Evolutionary conservation across 1,140 invertebrate genomes (phyloP).

Genomic region (Saccostrea cuccullata): DNA sequence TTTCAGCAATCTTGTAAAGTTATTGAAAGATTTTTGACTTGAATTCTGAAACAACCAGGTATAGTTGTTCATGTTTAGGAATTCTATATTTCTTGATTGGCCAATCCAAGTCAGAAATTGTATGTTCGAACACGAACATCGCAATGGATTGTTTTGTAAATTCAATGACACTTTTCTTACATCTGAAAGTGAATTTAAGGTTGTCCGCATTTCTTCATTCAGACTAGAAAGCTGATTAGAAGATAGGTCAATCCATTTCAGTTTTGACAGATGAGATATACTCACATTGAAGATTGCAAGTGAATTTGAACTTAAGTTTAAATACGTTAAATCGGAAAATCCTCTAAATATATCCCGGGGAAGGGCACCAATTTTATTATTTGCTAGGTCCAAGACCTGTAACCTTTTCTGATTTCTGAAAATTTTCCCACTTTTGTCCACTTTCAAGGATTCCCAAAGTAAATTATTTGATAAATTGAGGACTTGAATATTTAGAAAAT

Average conservation of each 20-base stretch:
- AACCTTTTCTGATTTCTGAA: constrained; percentile 13
- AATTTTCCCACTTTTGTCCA: constrained; percentile 37
- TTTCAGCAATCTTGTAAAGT: background rate
- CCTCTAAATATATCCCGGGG: background rate
- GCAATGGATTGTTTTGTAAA: background rate
- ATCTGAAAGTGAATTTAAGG: background rate
- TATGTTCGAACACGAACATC: background rate
- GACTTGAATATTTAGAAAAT: background rate
- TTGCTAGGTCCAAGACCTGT: constrained; percentile 21
- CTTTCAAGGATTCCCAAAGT: constrained; percentile 36
- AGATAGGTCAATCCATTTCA: constrained; percentile 52
- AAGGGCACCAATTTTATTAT: constrained; percentile 39
- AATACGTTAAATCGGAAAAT: background rate
- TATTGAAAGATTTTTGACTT: background rate
- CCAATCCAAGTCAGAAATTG: constrained; percentile 40
- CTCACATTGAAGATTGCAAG: constrained; percentile 26
- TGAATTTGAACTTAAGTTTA: constrained; percentile 28
- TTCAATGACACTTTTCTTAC: background rate
- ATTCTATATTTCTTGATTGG: background rate
- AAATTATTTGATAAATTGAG: constrained; percentile 35
- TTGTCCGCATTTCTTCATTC: background rate
- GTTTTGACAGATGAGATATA: background rate
- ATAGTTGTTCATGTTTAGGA: background rate
- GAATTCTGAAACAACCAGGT: background rate
- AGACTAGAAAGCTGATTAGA: constrained; percentile 26